Evolutionary conservation across 2,113 vertebrate genomes (phyloP).

Genomic region (Scortum barcoo): DNA sequence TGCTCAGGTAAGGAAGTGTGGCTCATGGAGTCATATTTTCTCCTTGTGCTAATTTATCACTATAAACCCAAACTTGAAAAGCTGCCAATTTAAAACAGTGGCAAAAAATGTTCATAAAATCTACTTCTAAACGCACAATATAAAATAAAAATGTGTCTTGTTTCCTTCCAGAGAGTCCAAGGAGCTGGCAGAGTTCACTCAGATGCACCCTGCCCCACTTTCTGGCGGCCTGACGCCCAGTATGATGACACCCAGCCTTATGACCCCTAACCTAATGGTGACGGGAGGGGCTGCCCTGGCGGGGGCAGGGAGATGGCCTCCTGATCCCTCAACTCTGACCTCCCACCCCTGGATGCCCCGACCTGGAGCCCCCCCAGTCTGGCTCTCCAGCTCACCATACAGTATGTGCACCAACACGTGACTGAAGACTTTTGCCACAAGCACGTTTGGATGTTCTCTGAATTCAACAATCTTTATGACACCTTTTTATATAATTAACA

Average conservation of each 20-base stretch:
- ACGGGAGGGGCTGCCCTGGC: constrained; percentile 90
- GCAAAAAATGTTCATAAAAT: no score
- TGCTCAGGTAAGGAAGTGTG: constrained; percentile 88
- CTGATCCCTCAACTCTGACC: constrained; percentile 92
- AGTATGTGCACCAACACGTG: constrained; percentile 73
- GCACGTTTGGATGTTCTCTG: neutral
- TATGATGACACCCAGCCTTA: constrained; percentile 81
- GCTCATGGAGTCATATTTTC: neutral
- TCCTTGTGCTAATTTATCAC: neutral
- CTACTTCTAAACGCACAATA: neutral
- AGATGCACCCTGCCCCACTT: constrained; percentile 89
- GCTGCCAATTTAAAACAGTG: neutral
- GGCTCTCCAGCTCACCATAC: constrained; percentile 91
- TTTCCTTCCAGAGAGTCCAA: constrained; percentile 90
- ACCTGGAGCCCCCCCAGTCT: constrained; percentile 92
- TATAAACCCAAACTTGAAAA: neutral
- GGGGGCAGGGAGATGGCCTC: constrained; percentile 90
- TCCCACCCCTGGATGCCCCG: constrained; percentile 94
- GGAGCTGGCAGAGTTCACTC: constrained; percentile 92
- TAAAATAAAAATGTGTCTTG: neutral
- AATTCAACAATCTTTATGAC: neutral
- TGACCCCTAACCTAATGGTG: constrained; percentile 98
- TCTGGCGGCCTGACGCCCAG: constrained; percentile 84
- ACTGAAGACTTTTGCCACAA: neutral
- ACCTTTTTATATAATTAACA: no score